Evolutionary conservation across 2,888 invertebrate species (phyloP), one percentile per base, ranked within the genome.

Genomic region (Spilarctia lutea): DNA sequence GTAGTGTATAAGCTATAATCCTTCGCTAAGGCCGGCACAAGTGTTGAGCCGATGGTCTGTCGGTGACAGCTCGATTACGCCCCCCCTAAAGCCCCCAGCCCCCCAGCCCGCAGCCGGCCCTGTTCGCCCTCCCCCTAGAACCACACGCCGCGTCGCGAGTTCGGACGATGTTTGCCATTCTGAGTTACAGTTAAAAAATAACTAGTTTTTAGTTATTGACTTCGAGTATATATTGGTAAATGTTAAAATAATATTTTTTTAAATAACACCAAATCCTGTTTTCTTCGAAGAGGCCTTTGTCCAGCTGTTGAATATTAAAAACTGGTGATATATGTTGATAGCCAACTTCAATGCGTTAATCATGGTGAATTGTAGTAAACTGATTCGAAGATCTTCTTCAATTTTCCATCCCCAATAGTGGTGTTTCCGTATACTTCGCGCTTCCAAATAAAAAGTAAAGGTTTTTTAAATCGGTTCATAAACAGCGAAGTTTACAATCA

Each of bases 41-140:
- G 87, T 84, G 83, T 86, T 83, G 86, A 85, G 85, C 82, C 84
- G 83, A 79, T 84, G 85, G 83, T 78, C 83, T 86, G 88, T 65
- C 73, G 79, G 80, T 85, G 87, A 88, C 88, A 88, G 88, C 88
- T 88, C 88, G 86, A 88, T 88, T 88, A 88, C 84, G 76, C 75
- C 78, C 79, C 83, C 77, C 77, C 45, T 42, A 70, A 66, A 45
- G 63, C 67, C 71, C 65, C 74, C 79, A 56, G 68, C 79, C 75
- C 8, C 72, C 78, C 76, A 70, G 72, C 45, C 27, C 39, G 67
- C 79, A 74, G 63, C 65, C 48, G 65, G n/a, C 65, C 63, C 63
- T 30, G 63, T 30, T 63, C 63, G 13, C 73, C 35, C 65, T 13
- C 52, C 48, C 48, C 48, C 39, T 30, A 52, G 67, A 60, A 71